These are phyloP conservation scores for Coptodon bakossiorum DNA, from an alignment of 2,113 vertebrate species.

Conservation along the genomic window DNA sequence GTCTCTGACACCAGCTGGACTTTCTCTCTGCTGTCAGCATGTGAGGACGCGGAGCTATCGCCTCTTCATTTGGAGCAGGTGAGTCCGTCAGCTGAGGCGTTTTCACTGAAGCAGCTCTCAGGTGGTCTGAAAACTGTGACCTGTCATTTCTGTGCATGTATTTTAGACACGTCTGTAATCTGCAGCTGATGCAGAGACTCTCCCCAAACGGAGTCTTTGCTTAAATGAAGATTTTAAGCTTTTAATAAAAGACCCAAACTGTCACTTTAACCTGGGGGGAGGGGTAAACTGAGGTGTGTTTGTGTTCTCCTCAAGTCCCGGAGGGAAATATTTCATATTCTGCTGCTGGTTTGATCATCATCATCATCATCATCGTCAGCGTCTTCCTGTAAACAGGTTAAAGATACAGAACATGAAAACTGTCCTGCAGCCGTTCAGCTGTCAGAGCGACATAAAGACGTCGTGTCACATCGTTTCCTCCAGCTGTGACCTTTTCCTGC, in stretches of 20 bases:
- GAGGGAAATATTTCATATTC: background rate
- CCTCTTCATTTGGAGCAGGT: background rate
- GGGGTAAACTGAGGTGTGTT: background rate
- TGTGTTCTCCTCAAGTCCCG: background rate
- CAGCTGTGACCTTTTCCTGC: background rate
- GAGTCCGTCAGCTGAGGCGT: background rate
- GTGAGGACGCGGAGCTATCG: background rate
- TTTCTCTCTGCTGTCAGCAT: background rate
- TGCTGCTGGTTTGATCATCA: background rate
- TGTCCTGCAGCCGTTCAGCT: background rate
- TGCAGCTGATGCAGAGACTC: background rate
- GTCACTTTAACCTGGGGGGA: background rate
- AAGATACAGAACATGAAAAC: accelerated
- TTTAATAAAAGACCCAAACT: background rate
- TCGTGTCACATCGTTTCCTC: background rate
- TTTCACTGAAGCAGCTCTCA: background rate
- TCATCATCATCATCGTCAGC: background rate
- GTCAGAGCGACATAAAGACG: background rate
- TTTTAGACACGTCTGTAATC: background rate
- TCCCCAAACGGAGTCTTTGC: background rate
- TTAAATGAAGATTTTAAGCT: background rate
- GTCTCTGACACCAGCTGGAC: background rate
- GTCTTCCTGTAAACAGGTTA: background rate
- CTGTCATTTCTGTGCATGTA: background rate
- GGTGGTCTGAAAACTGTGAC: background rate